A percentile compares a stretch with the other conserved stretches of the same genome.
phyloP scores from a whole-genome alignment of 2,797 vertebrate genomes.

The Girardinus metallicus region DNA sequence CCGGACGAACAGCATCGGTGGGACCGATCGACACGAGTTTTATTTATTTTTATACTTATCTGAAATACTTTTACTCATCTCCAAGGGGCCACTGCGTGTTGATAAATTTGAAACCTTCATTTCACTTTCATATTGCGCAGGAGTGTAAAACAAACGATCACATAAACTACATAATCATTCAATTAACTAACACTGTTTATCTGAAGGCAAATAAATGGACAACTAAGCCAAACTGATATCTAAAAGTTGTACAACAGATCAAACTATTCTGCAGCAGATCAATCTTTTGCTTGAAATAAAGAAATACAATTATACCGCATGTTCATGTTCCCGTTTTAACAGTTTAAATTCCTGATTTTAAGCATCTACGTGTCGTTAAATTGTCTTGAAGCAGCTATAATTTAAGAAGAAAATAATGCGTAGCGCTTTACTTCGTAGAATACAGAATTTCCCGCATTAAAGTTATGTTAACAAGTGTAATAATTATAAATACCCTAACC shows the following conservation, averaged over 20 bases:
- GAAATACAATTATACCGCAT: background rate
- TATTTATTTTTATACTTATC: background rate
- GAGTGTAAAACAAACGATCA: background rate
- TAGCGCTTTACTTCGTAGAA: background rate
- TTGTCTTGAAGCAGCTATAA: background rate
- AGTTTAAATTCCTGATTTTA: background rate
- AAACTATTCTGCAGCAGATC: background rate
- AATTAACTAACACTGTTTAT: too few species aligned
- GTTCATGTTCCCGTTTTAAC: background rate
- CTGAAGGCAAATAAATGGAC: background rate
- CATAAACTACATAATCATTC: too few species aligned
- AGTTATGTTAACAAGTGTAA: background rate
- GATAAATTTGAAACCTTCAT: background rate
- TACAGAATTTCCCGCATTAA: background rate
- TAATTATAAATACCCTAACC: background rate
- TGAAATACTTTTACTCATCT: too few species aligned
- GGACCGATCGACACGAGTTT: slow-evolving; percentile 1
- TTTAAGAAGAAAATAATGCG: background rate
- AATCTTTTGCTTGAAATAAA: background rate
- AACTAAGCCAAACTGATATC: background rate
- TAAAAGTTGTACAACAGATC: background rate
- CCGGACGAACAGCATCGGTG: slow-evolving; percentile 85
- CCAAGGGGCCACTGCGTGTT: too few species aligned
- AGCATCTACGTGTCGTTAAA: background rate
- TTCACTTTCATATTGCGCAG: background rate